These are phyloP conservation scores for Gallirallus australis DNA, from an alignment of 2,797 vertebrate genomes.

Conservation along the genomic window DNA sequence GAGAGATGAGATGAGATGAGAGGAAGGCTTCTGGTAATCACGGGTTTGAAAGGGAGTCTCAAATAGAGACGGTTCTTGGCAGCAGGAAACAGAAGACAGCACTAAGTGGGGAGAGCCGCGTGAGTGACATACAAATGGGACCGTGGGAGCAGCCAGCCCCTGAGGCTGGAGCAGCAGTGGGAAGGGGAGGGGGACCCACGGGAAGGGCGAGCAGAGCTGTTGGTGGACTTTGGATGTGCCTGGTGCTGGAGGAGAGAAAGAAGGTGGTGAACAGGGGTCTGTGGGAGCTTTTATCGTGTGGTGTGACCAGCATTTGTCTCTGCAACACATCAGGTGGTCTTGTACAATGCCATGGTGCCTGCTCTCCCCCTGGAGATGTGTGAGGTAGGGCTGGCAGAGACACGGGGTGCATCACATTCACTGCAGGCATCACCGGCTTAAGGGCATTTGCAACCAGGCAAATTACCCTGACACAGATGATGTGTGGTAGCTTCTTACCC, in stretches of 20 bases:
- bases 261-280: not conserved
- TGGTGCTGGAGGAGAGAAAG: not conserved
- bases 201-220: rapidly evolving
- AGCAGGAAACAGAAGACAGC: slow-evolving; percentile 52
- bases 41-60: slow-evolving; percentile 45
- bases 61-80: slow-evolving; percentile 45
- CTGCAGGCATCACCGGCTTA: not conserved
- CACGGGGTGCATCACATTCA: rapidly evolving
- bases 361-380: not conserved
- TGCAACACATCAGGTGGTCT: not conserved
- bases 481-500: rapidly evolving
- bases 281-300: not conserved
- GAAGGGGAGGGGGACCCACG: not conserved
- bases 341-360: rapidly evolving
- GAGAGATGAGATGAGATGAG: not conserved
- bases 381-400: not conserved
- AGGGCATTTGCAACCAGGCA: not conserved
- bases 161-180: not conserved
- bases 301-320: rapidly evolving
- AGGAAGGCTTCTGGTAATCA: slow-evolving; percentile 46
- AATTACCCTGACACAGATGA: not conserved
- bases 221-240: rapidly evolving
- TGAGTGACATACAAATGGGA: slow-evolving; percentile 45
- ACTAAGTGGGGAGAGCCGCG: not conserved
- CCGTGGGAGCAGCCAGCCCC: slow-evolving; percentile 23